Percentiles rank a stretch among this genome's conserved stretches.
Conservation (phyloP, 2,113 vertebrate species). For the Mystacornis crossleyi region DNA sequence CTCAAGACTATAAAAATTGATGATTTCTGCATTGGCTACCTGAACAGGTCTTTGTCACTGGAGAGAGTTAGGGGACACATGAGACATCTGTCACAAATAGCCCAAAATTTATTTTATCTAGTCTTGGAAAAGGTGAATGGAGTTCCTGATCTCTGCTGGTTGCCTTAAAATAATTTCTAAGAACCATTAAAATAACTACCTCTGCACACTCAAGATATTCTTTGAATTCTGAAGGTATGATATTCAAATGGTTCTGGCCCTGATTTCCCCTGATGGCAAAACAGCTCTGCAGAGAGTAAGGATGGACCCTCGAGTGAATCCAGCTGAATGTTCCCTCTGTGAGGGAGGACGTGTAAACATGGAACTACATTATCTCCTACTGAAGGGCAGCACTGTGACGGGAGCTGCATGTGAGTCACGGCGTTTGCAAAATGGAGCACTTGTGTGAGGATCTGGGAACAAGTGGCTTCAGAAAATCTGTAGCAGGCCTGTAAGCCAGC, state of each 20-base stretch:
- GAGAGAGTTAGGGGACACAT: neutral
- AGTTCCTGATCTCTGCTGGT: neutral
- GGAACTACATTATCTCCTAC: neutral
- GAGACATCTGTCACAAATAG: neutral
- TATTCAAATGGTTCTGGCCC: neutral
- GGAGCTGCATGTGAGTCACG: conserved; percentile 3
- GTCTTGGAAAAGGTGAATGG: neutral
- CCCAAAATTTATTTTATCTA: neutral
- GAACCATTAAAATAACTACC: neutral
- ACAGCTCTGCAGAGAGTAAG: neutral
- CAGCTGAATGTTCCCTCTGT: neutral
- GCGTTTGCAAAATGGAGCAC: conserved; percentile 15
- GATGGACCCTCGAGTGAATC: neutral
- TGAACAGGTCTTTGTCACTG: neutral
- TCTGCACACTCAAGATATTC: neutral
- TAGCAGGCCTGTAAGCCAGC: neutral
- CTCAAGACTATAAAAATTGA: neutral
- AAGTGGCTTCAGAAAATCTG: neutral
- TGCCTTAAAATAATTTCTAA: neutral
- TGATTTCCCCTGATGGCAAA: neutral
- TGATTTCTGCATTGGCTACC: neutral
- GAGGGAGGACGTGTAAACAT: neutral
- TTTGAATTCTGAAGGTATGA: neutral
- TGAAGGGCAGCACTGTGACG: conserved; percentile 20
- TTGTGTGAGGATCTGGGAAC: conserved; percentile 1